Percentiles rank a stretch among this genome's conserved stretches.
These are phyloP conservation scores for Myotis planiceps DNA, from an alignment of 2,797 vertebrate genomes.

Conservation along the genomic window DNA sequence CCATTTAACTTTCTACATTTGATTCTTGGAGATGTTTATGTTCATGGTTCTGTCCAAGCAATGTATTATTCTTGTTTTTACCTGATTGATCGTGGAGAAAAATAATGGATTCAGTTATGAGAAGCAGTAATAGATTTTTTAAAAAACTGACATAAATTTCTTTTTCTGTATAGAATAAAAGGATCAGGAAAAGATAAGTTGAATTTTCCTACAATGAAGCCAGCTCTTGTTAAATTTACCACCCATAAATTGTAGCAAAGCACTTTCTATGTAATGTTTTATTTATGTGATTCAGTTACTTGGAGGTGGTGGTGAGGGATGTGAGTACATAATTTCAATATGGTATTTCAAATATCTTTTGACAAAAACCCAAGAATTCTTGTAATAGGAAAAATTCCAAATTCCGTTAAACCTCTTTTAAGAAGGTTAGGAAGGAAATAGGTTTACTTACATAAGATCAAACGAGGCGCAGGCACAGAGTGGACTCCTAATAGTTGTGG, in stretches of 20 bases:
- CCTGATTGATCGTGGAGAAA: slow-evolving; percentile 82
- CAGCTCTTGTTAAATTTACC: slow-evolving; percentile 79
- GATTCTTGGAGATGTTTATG: slow-evolving; percentile 81
- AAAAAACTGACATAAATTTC: slow-evolving; percentile 84
- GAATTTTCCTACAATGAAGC: slow-evolving; percentile 81
- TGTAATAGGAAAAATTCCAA: slow-evolving; percentile 59
- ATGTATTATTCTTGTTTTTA: slow-evolving; percentile 85
- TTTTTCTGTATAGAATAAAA: slow-evolving; percentile 83
- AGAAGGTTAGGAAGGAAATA: slow-evolving; percentile 56
- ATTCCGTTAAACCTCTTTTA: slow-evolving; percentile 69
- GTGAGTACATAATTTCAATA: slow-evolving; percentile 78
- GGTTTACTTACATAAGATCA: slow-evolving; percentile 41
- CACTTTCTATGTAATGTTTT: slow-evolving; percentile 83
- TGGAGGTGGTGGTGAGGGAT: slow-evolving; percentile 58
- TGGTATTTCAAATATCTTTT: slow-evolving; percentile 75
- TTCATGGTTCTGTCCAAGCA: slow-evolving; percentile 81
- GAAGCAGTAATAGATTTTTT: slow-evolving; percentile 84
- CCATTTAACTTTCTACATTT: slow-evolving; percentile 78
- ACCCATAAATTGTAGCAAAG: slow-evolving; percentile 82
- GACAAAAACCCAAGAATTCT: slow-evolving; percentile 76
- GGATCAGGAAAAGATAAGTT: slow-evolving; percentile 82
- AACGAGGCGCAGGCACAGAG: background rate
- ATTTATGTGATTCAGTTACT: slow-evolving; percentile 86
- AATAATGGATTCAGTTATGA: slow-evolving; percentile 86
- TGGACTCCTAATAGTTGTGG: background rate